Base-by-base conservation (phyloP, 2,797 vertebrate species). In the Hemitrygon akajei region DNA sequence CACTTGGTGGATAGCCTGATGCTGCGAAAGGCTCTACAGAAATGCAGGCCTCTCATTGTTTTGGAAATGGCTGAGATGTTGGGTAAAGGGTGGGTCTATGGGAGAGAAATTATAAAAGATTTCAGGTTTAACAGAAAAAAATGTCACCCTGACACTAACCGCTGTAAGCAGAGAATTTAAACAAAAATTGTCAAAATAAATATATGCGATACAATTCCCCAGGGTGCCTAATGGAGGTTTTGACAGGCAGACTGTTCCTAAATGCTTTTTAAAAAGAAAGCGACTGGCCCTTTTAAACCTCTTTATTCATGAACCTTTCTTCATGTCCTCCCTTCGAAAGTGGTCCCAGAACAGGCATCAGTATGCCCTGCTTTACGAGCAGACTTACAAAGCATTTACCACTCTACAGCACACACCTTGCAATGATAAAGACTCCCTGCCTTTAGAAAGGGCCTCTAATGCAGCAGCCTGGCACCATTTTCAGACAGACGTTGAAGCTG, bases 151-250 rank as follows among this genome's bases (percentile, higher is more conserved):
- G 63, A 69, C n/a, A 37, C n/a, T 69, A 89, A 89, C 63, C 37
- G 63, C 69, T 89, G 66, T 30, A 86, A 86, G 82, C 30, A n/a
- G 56, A 30, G 56, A 60, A n/a, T 86, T 60, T 86, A 89, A 89
- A 63, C 60, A 66, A 89, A 89, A 37, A 69, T 69, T 69, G 86
- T 69, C 86, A 89, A 89, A 89, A 89, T 89, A 89, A 69, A 89
- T 89, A 63, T 87, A 69, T 30, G 37, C 25, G 63, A 66, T 34
- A 9, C 1, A 87, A 37, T 89, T 25, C 86, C 86, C 63, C 34
- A 37, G 47, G 37, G 86, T 69, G 86, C 60, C 6, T 89, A 69
- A 89, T 89, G 63, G 60, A 20, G 63, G 63, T 34, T 89, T 66
- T 69, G 63, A 69, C 16, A 60, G 82, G 56, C 82, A 86, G 27